Percentiles rank a stretch among this genome's conserved stretches.
phyloP scores from a whole-genome alignment of 2,113 vertebrate species.

The Silurus glanis region DNA sequence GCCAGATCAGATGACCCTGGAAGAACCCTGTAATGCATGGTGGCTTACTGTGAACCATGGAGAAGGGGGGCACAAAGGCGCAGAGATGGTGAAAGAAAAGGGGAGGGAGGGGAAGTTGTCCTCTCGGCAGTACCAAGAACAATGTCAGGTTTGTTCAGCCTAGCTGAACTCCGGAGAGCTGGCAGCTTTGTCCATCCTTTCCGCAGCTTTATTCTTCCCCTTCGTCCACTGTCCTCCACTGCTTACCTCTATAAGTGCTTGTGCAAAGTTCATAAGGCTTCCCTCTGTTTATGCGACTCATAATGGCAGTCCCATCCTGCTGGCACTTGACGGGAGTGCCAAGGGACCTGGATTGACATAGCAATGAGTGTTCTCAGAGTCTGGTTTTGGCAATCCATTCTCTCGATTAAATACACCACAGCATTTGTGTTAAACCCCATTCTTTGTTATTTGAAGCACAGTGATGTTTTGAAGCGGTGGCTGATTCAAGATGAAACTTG shows the following conservation, averaged over 20 bases:
- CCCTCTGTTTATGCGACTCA: constrained; percentile 70
- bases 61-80: constrained; percentile 56
- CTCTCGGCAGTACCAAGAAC: constrained; percentile 65
- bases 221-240: constrained; percentile 57
- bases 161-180: constrained; percentile 69
- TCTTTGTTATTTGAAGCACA: constrained; percentile 19
- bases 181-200: constrained; percentile 67
- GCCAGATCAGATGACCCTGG: constrained; percentile 28
- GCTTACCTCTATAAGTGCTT: constrained; percentile 71
- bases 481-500: constrained; percentile 8
- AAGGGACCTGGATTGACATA: constrained; percentile 59
- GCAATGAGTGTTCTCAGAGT: constrained; percentile 67
- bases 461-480: background rate
- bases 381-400: constrained; percentile 64
- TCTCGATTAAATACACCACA: constrained; percentile 59
- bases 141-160: constrained; percentile 73
- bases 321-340: constrained; percentile 66
- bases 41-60: constrained; percentile 24
- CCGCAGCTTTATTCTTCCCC: constrained; percentile 55
- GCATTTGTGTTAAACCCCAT: constrained; percentile 44
- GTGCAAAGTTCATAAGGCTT: constrained; percentile 79
- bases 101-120: constrained; percentile 52
- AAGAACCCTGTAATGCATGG: constrained; percentile 22
- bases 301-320: constrained; percentile 72
- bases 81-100: constrained; percentile 19